Base-by-base conservation (phyloP, 2,888 invertebrate species). In the Rhamnusium bicolor region DNA sequence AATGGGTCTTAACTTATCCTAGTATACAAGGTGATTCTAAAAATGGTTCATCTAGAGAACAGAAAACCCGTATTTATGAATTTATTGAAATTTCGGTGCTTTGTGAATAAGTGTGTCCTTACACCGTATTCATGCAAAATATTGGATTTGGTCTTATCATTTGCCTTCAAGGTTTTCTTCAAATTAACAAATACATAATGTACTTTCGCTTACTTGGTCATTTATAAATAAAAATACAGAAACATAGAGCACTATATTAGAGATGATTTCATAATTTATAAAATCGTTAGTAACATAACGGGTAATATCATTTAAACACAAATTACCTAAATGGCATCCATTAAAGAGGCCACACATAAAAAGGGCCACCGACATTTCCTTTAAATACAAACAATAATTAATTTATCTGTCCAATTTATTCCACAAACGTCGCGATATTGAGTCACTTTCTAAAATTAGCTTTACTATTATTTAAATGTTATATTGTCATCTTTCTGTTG, bases 381-480 rank as follows among this genome's bases (percentile, higher is more conserved):
- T 5, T n/a, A 40, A 40, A 40, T n/a, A n/a, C 40, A 12, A 40
- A 4, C 40, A 40, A 40, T 40, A n/a, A 40, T 5, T n/a, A 40
- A n/a, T n/a, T 40, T 12, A 40, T 40, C 12, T 40, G n/a, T 40
- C 40, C 40, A 40, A 40, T 40, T 40, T 40, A 40, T 40, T 40
- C 10, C n/a, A 40, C 40, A 40, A 40, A 51, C 18, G 8, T 51
- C 19, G 19, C 24, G n/a, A 6, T 21, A 53, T 53, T 2, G 24
- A 21, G 53, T 53, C 53, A 53, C 10, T n/a, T 21, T 53, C 53
- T 53, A 53, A 53, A 24, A 53, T 53, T 53, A 53, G 53, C 53
- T 21, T n/a, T 53, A 53, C 24, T 53, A 24, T 53, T 19, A 53
- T 21, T n/a, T 53, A 24, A n/a, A 24, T 10, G 21, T 21, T 53